Conservation (phyloP, 35 echinoderm and acorn worm genomes). For the Strongylocentrotus purpuratus region DNA sequence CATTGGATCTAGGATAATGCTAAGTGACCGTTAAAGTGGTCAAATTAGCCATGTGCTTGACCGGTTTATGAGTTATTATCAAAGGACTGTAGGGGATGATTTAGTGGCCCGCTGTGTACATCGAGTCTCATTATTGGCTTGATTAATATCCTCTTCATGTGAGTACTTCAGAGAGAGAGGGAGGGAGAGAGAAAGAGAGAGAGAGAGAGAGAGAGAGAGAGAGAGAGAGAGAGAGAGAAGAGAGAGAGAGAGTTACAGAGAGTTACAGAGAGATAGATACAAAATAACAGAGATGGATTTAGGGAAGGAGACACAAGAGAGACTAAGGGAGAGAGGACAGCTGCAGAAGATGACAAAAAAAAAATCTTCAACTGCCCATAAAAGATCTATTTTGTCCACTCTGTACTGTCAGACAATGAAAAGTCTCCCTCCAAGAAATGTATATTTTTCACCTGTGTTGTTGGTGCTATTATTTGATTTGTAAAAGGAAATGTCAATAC, state of each 20-base stretch:
- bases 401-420: too few species aligned
- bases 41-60: conserved; percentile 15
- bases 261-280: neutral
- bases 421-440: neutral
- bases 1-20: neutral
- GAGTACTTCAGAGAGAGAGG: neutral
- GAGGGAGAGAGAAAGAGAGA: neutral
- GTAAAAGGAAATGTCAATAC: neutral
- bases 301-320: too few species aligned
- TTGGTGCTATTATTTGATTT: neutral
- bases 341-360: too few species aligned
- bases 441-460: neutral
- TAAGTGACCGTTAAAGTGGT: conserved; percentile 5
- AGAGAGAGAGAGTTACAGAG: neutral
- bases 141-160: neutral
- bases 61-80: neutral
- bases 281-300: neutral
- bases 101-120: neutral
- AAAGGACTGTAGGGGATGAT: neutral
- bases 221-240: neutral
- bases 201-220: neutral
- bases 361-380: too few species aligned
- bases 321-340: too few species aligned
- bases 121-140: neutral
- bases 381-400: too few species aligned